phyloP scores from a whole-genome alignment of 2,113 vertebrate species.

The Alexandromys fortis region DNA sequence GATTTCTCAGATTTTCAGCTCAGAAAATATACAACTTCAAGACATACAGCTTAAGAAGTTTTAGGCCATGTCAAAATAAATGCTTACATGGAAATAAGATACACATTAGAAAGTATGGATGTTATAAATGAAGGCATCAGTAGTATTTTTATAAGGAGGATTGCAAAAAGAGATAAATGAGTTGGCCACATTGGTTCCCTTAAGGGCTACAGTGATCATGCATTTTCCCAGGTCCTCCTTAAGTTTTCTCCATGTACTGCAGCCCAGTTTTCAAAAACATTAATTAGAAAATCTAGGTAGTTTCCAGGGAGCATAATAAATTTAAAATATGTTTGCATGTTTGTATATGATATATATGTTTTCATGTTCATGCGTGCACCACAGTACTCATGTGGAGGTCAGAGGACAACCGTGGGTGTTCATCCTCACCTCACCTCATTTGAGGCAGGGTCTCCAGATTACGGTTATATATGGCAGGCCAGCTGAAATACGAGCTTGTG shows the following conservation, averaged over 20 bases:
- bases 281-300: neutral
- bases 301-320: neutral
- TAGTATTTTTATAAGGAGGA: neutral
- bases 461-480: neutral
- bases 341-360: neutral
- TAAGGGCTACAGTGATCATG: neutral
- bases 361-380: neutral
- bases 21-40: neutral
- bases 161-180: constrained; percentile 24
- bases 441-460: neutral
- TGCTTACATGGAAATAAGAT: neutral
- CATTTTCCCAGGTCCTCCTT: neutral
- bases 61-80: constrained; percentile 15
- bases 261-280: neutral
- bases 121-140: neutral
- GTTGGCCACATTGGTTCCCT: neutral
- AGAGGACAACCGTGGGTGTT: neutral
- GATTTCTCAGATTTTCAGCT: constrained; percentile 53
- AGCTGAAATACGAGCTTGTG: neutral
- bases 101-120: constrained; percentile 16
- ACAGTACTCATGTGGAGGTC: neutral
- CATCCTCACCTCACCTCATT: neutral
- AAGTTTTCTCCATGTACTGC: neutral
- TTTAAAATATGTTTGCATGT: neutral
- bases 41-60: neutral